phyloP scores from a whole-genome alignment of 2,797 vertebrate species.

The Capromys pilorides region DNA sequence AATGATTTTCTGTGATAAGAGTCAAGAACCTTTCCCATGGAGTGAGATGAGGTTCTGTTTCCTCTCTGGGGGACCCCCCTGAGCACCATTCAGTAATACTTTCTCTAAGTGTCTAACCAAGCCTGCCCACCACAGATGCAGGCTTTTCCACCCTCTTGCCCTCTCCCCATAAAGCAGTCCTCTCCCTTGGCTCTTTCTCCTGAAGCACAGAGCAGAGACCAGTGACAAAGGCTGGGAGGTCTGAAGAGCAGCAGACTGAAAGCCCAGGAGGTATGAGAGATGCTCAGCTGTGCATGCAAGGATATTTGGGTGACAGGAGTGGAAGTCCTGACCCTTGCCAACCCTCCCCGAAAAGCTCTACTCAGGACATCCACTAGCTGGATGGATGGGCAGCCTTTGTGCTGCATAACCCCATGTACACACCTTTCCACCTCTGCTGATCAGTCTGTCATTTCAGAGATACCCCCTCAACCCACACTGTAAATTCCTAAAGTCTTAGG shows the following conservation, averaged over 20 bases:
- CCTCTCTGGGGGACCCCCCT: neutral
- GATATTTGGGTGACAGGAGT: neutral
- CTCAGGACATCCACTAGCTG: neutral
- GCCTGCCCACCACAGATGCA: neutral
- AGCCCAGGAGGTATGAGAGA: neutral
- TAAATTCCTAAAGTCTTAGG: constrained; percentile 31
- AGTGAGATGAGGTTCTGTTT: neutral
- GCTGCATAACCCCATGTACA: neutral
- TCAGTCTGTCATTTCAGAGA: constrained; percentile 31
- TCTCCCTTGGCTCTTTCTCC: neutral
- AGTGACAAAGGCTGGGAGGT: neutral
- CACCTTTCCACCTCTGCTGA: neutral
- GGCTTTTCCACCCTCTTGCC: neutral
- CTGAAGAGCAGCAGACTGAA: neutral
- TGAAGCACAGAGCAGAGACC: neutral
- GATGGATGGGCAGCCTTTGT: neutral
- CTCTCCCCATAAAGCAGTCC: neutral
- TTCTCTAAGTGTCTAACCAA: neutral
- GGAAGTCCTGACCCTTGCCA: neutral
- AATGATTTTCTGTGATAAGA: neutral
- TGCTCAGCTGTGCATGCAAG: neutral
- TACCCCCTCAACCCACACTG: constrained; percentile 18
- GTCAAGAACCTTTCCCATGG: neutral
- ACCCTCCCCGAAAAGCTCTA: neutral
- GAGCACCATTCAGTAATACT: neutral